Base-by-base conservation (phyloP, 1,140 invertebrate genomes). In the Plodia interpunctella region DNA sequence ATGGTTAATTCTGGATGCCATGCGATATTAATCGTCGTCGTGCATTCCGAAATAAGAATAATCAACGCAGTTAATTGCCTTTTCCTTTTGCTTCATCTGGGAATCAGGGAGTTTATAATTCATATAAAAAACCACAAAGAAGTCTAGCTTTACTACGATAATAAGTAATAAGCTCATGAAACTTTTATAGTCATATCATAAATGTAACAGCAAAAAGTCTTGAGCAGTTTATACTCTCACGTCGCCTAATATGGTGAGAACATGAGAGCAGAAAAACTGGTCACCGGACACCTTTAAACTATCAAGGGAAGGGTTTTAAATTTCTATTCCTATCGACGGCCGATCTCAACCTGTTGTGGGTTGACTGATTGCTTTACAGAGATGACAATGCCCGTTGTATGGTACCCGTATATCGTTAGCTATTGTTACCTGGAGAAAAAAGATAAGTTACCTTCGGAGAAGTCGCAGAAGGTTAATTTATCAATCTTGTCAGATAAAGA, bases 321-420 rank as follows among this genome's bases (percentile, higher is more conserved):
- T 32, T 44, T 44, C 15, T 44, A 44, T 44, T 44, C 38, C 38
- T 44, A 44, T 44, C 38, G 38, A 17, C 13, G 38, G n/a, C 15
- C 38, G 38, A 44, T 44, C 38, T 44, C 5, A 44, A 44, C 38
- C 38, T 5, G 38, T 44, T 32, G 30, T 32, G 30, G 30, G 25
- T 54, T 65, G 60, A 65, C 58, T 62, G 60, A 69, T 63, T 58
- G 44, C 54, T 54, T 28, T 52, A 55, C 32, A 56, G 19, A 30
- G 49, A 57, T 25, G 57, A 64, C 59, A 64, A 70, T 67, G 59
- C 38, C 30, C 44, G 60, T 67, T 65, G 62, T 52, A 59, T n/a
- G 18, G 50, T 59, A 59, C 28, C 59, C 56, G 59, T 30, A 60
- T 57, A 55, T 65, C 55, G 55, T 54, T n/a, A 10, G n/a, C 57